phyloP scores from a whole-genome alignment of 1,140 invertebrate species.

The Leptoteleia sp. region DNA sequence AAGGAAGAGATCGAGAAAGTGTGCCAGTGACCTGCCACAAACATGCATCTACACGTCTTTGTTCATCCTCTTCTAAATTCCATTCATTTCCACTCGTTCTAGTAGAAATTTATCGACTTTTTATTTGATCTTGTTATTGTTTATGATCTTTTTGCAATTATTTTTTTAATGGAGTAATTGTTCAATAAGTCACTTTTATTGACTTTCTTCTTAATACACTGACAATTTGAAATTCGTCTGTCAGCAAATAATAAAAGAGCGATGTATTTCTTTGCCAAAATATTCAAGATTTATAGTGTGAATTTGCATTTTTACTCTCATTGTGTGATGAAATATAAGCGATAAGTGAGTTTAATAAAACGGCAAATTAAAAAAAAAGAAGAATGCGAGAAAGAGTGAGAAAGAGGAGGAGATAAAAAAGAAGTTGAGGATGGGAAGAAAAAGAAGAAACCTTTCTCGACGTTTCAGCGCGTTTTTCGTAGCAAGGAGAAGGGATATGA shows the following conservation, averaged over 20 bases:
- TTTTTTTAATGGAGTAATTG: slow-evolving; percentile 14
- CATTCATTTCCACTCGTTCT: slow-evolving; percentile 62
- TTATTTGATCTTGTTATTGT: slow-evolving; percentile 45
- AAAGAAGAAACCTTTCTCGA: slow-evolving; percentile 69
- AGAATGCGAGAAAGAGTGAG: slow-evolving; percentile 40
- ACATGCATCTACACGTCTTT: slow-evolving; percentile 67
- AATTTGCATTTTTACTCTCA: slow-evolving; percentile 16
- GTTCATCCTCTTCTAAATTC: slow-evolving; percentile 65
- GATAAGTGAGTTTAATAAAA: slow-evolving; percentile 29
- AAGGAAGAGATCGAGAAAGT: slow-evolving; percentile 76
- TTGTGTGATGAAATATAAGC: slow-evolving; percentile 4
- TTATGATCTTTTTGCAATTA: slow-evolving; percentile 8
- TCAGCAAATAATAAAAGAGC: slow-evolving; percentile 4
- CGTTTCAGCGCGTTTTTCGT: slow-evolving; percentile 57
- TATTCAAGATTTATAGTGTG: slow-evolving; percentile 9
- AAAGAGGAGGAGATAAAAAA: slow-evolving; percentile 19
- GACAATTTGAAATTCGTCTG: slow-evolving; percentile 1
- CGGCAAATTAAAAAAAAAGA: slow-evolving; percentile 40
- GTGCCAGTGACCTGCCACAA: slow-evolving; percentile 76
- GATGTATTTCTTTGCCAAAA: slow-evolving; percentile 3
- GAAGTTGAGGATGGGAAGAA: slow-evolving; percentile 61
- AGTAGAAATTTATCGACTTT: slow-evolving; percentile 60
- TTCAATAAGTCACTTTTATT: slow-evolving; percentile 17
- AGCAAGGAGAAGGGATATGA: slow-evolving; percentile 63
- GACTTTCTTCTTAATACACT: slow-evolving; percentile 13